Evolutionary conservation across 2,888 invertebrate species (phyloP).

Genomic region (Euplagia quadripunctaria): DNA sequence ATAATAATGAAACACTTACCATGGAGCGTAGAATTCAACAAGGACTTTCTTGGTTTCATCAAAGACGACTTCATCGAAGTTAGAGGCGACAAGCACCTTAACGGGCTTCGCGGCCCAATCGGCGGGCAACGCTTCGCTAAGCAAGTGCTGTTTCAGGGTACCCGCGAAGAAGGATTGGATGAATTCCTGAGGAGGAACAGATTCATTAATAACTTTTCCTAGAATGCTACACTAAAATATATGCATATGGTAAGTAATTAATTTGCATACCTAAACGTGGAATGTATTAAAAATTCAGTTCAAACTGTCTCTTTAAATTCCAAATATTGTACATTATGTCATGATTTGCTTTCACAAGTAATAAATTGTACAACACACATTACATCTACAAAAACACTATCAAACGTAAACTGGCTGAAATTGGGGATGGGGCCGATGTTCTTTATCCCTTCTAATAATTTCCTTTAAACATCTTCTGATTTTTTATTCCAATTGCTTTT

Average conservation of each 20-base stretch:
- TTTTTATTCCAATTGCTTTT: neutral
- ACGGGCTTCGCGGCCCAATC: constrained; percentile 99
- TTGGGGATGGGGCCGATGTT: neutral
- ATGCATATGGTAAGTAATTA: too few species aligned
- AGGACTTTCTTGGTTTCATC: constrained; percentile 96
- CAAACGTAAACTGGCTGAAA: neutral
- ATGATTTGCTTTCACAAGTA: too few species aligned
- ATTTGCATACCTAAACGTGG: too few species aligned
- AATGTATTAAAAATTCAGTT: too few species aligned
- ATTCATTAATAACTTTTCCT: neutral
- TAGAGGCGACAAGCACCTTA: constrained; percentile 96
- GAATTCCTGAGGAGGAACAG: constrained; percentile 87
- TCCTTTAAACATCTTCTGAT: neutral
- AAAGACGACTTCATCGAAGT: constrained; percentile 97
- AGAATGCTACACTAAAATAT: neutral
- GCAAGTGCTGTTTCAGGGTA: constrained; percentile 97
- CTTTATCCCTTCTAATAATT: neutral
- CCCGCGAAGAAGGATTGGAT: constrained; percentile 96
- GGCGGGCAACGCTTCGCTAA: constrained; percentile 97
- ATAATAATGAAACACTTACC: constrained; percentile 86
- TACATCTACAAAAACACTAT: neutral
- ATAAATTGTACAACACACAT: neutral
- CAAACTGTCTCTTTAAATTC: too few species aligned
- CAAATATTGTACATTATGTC: too few species aligned
- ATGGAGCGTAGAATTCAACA: constrained; percentile 99